A percentile compares a stretch with the other conserved stretches of the same genome.
These are phyloP conservation scores for Alfaro cultratus DNA, from an alignment of 2,797 vertebrate genomes.

Conservation along the genomic window DNA sequence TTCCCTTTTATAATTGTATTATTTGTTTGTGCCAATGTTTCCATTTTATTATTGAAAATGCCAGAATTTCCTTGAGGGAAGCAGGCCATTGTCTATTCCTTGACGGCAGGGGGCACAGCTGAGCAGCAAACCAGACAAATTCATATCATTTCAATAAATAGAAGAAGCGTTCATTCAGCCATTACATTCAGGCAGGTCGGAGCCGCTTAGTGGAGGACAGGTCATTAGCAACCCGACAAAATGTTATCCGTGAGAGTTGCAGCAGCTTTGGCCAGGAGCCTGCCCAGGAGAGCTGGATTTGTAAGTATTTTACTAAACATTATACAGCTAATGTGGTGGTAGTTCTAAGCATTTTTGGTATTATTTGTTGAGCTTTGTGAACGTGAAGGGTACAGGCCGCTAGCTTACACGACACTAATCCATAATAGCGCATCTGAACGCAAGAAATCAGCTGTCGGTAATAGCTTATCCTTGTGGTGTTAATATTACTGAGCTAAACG, in stretches of 20 bases:
- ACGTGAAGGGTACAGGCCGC: slow-evolving; percentile 67
- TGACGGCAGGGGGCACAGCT: slow-evolving; percentile 43
- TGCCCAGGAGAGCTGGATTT: slow-evolving; percentile 88
- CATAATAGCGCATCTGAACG: not conserved
- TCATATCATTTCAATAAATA: slow-evolving; percentile 31
- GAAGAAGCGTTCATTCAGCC: slow-evolving; percentile 78
- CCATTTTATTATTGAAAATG: not conserved
- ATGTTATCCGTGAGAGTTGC: slow-evolving; percentile 95
- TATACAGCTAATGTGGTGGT: accelerated
- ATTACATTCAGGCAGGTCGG: slow-evolving; percentile 74
- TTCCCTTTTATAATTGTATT: not conserved
- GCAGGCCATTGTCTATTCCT: not conserved
- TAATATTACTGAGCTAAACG: accelerated
- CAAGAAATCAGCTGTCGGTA: accelerated
- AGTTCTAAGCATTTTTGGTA: not conserved
- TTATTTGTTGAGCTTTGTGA: slow-evolving; percentile 8
- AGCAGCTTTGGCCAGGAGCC: slow-evolving; percentile 84
- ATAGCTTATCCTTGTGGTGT: accelerated
- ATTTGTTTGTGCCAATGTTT: not conserved
- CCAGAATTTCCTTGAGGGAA: not conserved
- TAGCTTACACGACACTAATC: slow-evolving; percentile 15
- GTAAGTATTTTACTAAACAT: slow-evolving; percentile 78
- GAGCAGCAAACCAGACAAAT: not conserved
- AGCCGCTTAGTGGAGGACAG: slow-evolving; percentile 73
- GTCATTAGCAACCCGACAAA: slow-evolving; percentile 60